These are phyloP conservation scores for Calonectris borealis DNA, from an alignment of 2,113 vertebrate species.

Conservation along the genomic window DNA sequence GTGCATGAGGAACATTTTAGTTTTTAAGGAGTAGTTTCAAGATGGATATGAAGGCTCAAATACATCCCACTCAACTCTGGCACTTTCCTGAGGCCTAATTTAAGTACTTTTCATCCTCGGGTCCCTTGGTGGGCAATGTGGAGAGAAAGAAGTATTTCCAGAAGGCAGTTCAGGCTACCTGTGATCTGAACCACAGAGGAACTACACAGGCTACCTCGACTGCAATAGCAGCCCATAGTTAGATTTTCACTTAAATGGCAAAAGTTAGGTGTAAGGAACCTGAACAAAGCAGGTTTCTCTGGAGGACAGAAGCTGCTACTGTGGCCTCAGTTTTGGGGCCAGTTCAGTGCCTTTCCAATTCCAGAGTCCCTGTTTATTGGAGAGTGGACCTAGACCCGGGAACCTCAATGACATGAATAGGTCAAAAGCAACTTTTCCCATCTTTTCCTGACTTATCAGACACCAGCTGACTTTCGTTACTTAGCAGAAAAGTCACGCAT, in stretches of 20 bases:
- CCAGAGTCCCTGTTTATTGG: background rate
- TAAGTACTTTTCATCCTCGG: background rate
- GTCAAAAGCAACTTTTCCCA: background rate
- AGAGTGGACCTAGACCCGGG: background rate
- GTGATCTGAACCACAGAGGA: background rate
- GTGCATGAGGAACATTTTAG: background rate
- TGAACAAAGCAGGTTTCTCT: background rate
- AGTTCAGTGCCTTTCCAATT: background rate
- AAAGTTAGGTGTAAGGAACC: background rate
- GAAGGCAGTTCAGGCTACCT: background rate
- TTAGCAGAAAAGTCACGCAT: background rate
- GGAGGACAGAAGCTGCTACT: background rate
- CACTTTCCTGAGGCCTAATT: background rate
- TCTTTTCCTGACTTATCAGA: background rate
- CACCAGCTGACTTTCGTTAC: background rate
- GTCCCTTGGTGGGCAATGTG: background rate
- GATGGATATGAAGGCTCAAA: background rate
- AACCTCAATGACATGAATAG: background rate
- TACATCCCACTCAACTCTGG: background rate
- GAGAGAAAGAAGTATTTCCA: background rate
- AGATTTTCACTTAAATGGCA: background rate
- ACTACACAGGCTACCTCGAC: background rate
- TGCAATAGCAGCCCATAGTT: background rate
- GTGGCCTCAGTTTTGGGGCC: background rate
- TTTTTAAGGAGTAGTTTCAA: background rate